Base-by-base conservation (phyloP, 1,140 invertebrate genomes). In the Nasonia giraulti region DNA sequence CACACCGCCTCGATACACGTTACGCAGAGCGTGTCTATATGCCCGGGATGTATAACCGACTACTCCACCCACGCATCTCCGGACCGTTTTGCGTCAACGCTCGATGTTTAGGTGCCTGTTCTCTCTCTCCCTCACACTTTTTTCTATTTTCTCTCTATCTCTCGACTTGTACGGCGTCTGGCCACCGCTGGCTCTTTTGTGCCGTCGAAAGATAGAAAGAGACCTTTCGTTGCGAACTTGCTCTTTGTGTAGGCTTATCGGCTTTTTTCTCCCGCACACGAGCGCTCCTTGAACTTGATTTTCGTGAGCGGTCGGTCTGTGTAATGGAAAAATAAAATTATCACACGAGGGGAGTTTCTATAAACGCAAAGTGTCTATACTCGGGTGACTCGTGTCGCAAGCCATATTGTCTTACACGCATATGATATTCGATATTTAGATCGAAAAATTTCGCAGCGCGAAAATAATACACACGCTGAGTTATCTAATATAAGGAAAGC, bases 331-430 rank as follows among this genome's bases (percentile, higher is more conserved):
- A 71, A 74, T 37, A 80, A 69, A 69, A 69, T 69, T 69, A 14
- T 33, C n/a, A 80, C 71, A 66, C 11, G 10, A n/a, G 0, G 8
- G 55, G 14, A 17, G 50, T 50, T 50, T n/a, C 31, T 66, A 37
- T 27, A 27, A 27, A 27, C 31, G 77, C n/a, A 80, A 80, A 66
- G 8, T 33, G 33, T 69, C 66, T 80, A 27, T 27, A 27, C 27
- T 27, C 37, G 20, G 2, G 33, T 69, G 78, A 80, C 78, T 44
- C 8, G 62, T 69, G 8, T 44, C 78, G 66, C 68, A 80, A 69
- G 7, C 2, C 44, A 10, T 69, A 80, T 80, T 80, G 66, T 69
- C 68, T 80, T 80, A 80, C 62, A 80, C 31, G 10, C 6, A 55
- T 17, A n/a, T n/a, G n/a, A n/a, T n/a, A n/a, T n/a, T n/a, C n/a